Conservation (phyloP, 2,797 vertebrate species). For the Clangula hyemalis region DNA sequence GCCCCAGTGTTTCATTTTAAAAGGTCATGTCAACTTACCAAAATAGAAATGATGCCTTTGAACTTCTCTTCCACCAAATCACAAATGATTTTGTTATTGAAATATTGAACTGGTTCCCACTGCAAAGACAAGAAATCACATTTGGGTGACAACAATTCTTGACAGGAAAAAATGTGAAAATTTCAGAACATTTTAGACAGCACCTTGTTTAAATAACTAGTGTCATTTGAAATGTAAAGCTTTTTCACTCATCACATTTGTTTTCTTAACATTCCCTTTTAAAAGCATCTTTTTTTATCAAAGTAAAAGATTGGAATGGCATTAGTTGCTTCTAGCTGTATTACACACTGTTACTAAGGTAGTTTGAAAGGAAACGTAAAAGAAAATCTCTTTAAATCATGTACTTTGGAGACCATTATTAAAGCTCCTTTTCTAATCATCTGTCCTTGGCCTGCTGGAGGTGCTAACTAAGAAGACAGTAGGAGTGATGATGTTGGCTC, state of each 20-base stretch:
- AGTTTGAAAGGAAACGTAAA: not conserved
- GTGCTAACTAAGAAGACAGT: not conserved
- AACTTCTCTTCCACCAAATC: slow-evolving; percentile 98
- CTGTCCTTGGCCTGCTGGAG: not conserved
- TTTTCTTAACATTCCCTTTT: not conserved
- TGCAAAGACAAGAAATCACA: slow-evolving; percentile 67
- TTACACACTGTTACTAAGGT: not conserved
- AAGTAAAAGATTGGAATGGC: not conserved
- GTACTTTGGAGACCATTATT: not conserved
- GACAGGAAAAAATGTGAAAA: not conserved
- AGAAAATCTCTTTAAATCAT: not conserved
- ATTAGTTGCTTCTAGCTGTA: not conserved
- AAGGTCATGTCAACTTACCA: slow-evolving; percentile 80
- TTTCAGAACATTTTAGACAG: not conserved
- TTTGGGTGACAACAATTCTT: not conserved
- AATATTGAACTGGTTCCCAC: slow-evolving; percentile 98
- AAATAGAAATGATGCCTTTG: slow-evolving; percentile 97
- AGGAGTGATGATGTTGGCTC: not conserved
- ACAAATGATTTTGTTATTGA: slow-evolving; percentile 99
- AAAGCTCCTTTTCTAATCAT: not conserved
- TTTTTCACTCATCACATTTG: not conserved
- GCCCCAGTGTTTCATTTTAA: not conserved
- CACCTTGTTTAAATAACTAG: not conserved
- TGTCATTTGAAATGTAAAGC: not conserved
- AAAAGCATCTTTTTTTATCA: not conserved